A percentile compares a stretch with the other conserved stretches of the same genome.
phyloP scores from a whole-genome alignment of 2,113 vertebrate genomes.

The Hippocampus abdominalis region DNA sequence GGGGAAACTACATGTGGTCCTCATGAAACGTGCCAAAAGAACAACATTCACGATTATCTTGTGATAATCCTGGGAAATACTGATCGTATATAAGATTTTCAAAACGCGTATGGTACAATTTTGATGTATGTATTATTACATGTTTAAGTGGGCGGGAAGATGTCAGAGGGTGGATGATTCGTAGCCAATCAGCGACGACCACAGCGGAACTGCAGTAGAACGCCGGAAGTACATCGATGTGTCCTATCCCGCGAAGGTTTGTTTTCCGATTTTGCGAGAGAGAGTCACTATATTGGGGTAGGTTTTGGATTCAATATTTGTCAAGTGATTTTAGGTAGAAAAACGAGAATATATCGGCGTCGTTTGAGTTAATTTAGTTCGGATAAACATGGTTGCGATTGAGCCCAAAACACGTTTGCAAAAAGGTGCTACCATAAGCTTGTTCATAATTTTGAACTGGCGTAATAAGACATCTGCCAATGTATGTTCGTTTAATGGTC shows the following conservation, averaged over 20 bases:
- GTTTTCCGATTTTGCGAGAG: not conserved
- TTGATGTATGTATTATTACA: not conserved
- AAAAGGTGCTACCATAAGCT: not conserved
- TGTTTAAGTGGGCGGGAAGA: not conserved
- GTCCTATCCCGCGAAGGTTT: not conserved
- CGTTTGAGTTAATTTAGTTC: no score
- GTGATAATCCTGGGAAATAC: not conserved
- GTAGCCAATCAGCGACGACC: slow-evolving; percentile 1
- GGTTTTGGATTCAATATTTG: not conserved
- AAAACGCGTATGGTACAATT: not conserved
- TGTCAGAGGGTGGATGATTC: not conserved
- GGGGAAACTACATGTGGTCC: not conserved
- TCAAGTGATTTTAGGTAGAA: not conserved
- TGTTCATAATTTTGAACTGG: not conserved
- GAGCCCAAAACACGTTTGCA: not conserved
- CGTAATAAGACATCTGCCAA: not conserved
- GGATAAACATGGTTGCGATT: not conserved
- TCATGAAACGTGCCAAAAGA: not conserved
- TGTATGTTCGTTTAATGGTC: no score
- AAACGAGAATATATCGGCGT: not conserved
- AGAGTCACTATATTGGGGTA: not conserved
- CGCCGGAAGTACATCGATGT: not conserved
- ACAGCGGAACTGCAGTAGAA: slow-evolving; percentile 1
- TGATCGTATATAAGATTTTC: not conserved
- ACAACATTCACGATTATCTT: not conserved